Evolutionary conservation across 1,140 invertebrate species (phyloP).

Genomic region (Macrobrachium nipponense): DNA sequence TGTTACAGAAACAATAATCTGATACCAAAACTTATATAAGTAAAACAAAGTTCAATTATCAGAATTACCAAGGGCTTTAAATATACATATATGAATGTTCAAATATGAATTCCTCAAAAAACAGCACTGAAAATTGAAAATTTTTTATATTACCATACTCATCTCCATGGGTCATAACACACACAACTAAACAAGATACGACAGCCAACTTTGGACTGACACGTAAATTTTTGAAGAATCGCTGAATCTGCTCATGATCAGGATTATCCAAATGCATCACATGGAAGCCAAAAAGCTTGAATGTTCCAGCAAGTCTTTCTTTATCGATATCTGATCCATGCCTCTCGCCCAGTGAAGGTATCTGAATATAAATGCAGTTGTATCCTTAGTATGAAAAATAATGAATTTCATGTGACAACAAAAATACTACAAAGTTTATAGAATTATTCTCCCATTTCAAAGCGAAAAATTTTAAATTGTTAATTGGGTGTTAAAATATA

Average conservation of each 20-base stretch:
- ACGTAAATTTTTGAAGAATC: conserved; percentile 47
- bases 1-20: no score
- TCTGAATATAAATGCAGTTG: no score
- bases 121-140: neutral
- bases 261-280: conserved; percentile 57
- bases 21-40: neutral
- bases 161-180: conserved; percentile 63
- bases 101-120: neutral
- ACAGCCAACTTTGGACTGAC: conserved; percentile 36
- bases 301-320: conserved; percentile 49
- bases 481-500: no score
- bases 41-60: neutral
- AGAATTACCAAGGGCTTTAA: neutral
- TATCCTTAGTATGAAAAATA: no score
- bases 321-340: conserved; percentile 61
- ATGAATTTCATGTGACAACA: no score
- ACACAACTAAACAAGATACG: conserved; percentile 56
- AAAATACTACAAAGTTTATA: no score
- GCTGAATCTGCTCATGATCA: conserved; percentile 46
- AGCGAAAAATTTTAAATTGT: no score
- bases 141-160: conserved; percentile 43
- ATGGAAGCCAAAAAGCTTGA: conserved; percentile 60
- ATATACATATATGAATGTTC: neutral
- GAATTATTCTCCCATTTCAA: no score
- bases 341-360: conserved; percentile 29